Conservation (phyloP, 2,113 vertebrate species). For the Paradisaea rubra region DNA sequence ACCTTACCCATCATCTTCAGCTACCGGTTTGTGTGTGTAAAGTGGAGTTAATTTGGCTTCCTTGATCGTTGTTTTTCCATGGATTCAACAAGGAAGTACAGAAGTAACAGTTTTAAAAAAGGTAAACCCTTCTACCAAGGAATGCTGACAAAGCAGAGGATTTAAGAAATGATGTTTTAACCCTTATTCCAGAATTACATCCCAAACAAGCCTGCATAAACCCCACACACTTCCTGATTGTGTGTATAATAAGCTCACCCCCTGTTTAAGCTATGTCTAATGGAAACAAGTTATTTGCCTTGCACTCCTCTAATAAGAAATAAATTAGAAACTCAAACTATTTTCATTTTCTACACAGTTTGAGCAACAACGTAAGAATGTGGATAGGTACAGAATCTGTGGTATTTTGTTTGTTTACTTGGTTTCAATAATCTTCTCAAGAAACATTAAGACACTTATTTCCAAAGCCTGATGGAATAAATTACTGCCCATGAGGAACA, state of each 20-base stretch:
- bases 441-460: not conserved
- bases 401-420: not conserved
- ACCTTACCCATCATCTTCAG: not conserved
- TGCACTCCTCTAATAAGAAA: not conserved
- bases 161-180: not conserved
- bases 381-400: not conserved
- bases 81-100: not conserved
- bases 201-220: not conserved
- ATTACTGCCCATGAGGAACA: not conserved
- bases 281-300: not conserved
- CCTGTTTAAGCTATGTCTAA: not conserved
- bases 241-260: not conserved
- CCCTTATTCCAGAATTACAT: not conserved
- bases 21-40: accelerated
- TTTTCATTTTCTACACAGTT: not conserved
- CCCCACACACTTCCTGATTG: accelerated
- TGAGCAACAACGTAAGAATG: accelerated
- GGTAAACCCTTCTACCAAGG: not conserved
- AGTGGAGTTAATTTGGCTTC: not conserved
- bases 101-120: not conserved
- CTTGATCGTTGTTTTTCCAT: not conserved
- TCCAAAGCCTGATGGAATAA: not conserved
- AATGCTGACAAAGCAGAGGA: not conserved
- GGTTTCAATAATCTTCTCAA: not conserved
- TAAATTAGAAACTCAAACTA: not conserved